Conservation (phyloP, 2,113 vertebrate species). For the Brachyhypopomus occidentalis region DNA sequence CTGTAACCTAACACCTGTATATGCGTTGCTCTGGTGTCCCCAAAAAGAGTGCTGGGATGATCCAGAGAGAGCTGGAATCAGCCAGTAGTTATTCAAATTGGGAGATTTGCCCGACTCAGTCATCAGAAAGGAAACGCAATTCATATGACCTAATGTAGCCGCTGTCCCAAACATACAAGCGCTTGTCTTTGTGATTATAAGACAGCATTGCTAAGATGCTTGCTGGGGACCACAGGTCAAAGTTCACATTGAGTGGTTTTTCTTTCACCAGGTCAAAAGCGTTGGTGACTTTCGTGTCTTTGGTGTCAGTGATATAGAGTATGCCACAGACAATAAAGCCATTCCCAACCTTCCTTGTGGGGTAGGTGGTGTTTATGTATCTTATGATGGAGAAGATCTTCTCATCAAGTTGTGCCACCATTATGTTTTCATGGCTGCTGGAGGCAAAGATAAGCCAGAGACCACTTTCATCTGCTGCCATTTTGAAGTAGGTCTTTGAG, state of each 20-base stretch:
- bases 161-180: slow-evolving; percentile 89
- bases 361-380: slow-evolving; percentile 88
- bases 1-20: too few species aligned
- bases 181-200: slow-evolving; percentile 83
- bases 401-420: slow-evolving; percentile 85
- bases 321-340: slow-evolving; percentile 88
- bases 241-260: slow-evolving; percentile 82
- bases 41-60: too few species aligned
- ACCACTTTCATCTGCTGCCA: slow-evolving; percentile 88
- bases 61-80: too few species aligned
- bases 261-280: slow-evolving; percentile 87
- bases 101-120: slow-evolving; percentile 48
- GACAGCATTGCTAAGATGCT: slow-evolving; percentile 92
- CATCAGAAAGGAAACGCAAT: slow-evolving; percentile 77
- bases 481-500: slow-evolving; percentile 94
- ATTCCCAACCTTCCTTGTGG: slow-evolving; percentile 89
- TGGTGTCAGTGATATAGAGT: slow-evolving; percentile 91
- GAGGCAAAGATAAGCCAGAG: slow-evolving; percentile 94
- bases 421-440: slow-evolving; percentile 80
- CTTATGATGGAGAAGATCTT: slow-evolving; percentile 79
- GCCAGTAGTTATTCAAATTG: background rate
- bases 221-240: slow-evolving; percentile 81
- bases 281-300: slow-evolving; percentile 83
- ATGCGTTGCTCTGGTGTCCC: too few species aligned
- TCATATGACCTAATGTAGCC: slow-evolving; percentile 82